These are phyloP conservation scores for Dynastes tityus DNA, from an alignment of 2,888 invertebrate genomes.

Conservation along the genomic window DNA sequence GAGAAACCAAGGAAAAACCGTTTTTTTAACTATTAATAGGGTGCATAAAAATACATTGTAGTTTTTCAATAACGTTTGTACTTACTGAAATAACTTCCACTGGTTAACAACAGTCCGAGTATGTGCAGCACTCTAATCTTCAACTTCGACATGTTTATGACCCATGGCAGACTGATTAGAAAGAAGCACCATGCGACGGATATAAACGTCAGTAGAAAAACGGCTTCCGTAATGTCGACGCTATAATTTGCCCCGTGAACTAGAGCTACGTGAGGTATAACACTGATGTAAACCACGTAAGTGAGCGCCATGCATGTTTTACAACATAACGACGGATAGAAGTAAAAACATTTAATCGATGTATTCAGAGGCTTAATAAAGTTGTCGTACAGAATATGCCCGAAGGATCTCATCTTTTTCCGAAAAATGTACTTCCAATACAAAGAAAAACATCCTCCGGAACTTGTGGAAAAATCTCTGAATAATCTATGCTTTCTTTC, in stretches of 20 bases:
- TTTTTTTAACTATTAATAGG: too few relatives aligned
- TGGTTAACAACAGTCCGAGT: slow-evolving; percentile 52
- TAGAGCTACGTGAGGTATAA: slow-evolving; percentile 49
- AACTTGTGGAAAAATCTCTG: slow-evolving; percentile 33
- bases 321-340: slow-evolving; percentile 54
- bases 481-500: slow-evolving; percentile 35
- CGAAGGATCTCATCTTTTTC: slow-evolving; percentile 42
- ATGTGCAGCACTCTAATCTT: slow-evolving; percentile 53
- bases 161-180: slow-evolving; percentile 54
- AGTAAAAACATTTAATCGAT: slow-evolving; percentile 52
- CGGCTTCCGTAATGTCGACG: slow-evolving; percentile 52
- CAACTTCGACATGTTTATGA: slow-evolving; percentile 53
- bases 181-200: slow-evolving; percentile 55
- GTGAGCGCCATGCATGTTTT: slow-evolving; percentile 51
- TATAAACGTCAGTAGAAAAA: slow-evolving; percentile 53
- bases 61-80: slow-evolving; percentile 6
- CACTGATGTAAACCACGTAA: slow-evolving; percentile 52
- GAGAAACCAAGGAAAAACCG: too few relatives aligned
- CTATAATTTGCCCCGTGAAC: slow-evolving; percentile 48
- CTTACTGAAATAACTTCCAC: slow-evolving; percentile 54
- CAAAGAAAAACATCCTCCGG: slow-evolving; percentile 48
- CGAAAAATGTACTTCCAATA: slow-evolving; percentile 49
- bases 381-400: slow-evolving; percentile 47
- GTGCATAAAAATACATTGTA: too few relatives aligned
- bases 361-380: slow-evolving; percentile 52